Evolutionary conservation across 2,888 invertebrate genomes (phyloP), one percentile per base, ranked within the genome.

Genomic region (Folsomia candida): DNA sequence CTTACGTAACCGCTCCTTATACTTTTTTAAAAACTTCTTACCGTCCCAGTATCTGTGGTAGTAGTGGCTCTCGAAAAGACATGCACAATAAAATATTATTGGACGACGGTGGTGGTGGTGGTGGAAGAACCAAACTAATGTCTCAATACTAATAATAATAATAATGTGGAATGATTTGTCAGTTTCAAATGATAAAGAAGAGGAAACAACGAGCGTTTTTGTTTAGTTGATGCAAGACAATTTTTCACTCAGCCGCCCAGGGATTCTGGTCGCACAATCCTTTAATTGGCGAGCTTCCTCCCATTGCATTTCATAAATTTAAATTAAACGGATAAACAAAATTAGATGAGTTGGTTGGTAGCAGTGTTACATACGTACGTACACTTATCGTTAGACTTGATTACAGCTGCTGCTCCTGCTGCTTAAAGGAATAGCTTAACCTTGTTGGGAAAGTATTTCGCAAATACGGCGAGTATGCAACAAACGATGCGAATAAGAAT

Each of bases 361-460:
- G 9, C 9, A 54, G 18, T 20, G n/a, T 54, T 54, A 54, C 22
- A 20, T 14, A 14, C 14, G 14, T 14, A 37, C 37, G 4, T 37
- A 37, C 37, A 37, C 37, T 37, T 37, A 37, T 11, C 47, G 59
- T 11, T 18, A n/a, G 67, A 60, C 37, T 37, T 67, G 67, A 57
- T 37, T 29, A 57, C 47, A 29, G 25, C 18, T 47, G 51, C 29
- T 66, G 66, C 66, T 66, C 54, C 2, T 6, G n/a, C 28, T 51
- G 28, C n/a, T 47, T 64, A 61, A 22, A 20, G 29, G 63, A 61
- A 24, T 61, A 26, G 3, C 24, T 47, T 60, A 26, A 60, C 51
- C 22, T 54, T 54, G 54, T 54, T 54, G 54, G 54, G 54, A 54
- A 54, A 54, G 54, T 54, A 54, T 54, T 54, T 54, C 54, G 54